phyloP scores from a whole-genome alignment of 2,113 vertebrate species.

The Alexandromys fortis region DNA sequence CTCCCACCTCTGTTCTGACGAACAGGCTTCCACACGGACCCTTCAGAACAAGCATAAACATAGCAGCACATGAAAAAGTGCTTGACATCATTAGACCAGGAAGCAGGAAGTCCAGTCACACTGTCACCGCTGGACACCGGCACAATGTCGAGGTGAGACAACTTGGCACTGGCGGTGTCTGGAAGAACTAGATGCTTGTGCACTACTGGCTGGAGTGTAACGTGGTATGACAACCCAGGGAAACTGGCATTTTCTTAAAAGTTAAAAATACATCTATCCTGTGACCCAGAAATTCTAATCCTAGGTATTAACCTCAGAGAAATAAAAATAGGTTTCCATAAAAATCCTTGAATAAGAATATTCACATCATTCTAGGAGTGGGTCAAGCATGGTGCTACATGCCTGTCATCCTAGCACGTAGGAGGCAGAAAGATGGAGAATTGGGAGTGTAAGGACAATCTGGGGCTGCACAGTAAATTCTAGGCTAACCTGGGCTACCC shows the following conservation, averaged over 20 bases:
- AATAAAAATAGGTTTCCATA: not conserved
- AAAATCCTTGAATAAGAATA: not conserved
- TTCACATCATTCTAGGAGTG: not conserved
- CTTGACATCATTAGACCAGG: not conserved
- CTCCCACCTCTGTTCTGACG: fast-evolving
- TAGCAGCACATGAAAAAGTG: not conserved
- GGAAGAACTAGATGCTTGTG: not conserved
- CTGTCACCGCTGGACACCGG: not conserved
- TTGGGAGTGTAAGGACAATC: not conserved
- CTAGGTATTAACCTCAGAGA: not conserved
- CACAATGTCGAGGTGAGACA: not conserved
- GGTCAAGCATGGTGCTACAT: not conserved
- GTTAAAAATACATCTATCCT: not conserved
- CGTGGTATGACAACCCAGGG: not conserved
- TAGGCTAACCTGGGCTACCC: not conserved
- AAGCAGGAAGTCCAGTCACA: not conserved
- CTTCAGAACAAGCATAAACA: not conserved
- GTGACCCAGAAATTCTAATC: not conserved
- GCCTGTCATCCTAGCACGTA: not conserved
- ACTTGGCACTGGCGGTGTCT: not conserved
- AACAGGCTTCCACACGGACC: not conserved
- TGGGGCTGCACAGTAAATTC: not conserved
- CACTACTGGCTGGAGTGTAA: not conserved
- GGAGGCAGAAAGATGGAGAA: not conserved
- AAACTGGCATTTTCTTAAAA: not conserved